Percentiles rank a stretch among this genome's conserved stretches.
Conservation (phyloP, 2,113 vertebrate species). For the Vulpes ferrilata region DNA sequence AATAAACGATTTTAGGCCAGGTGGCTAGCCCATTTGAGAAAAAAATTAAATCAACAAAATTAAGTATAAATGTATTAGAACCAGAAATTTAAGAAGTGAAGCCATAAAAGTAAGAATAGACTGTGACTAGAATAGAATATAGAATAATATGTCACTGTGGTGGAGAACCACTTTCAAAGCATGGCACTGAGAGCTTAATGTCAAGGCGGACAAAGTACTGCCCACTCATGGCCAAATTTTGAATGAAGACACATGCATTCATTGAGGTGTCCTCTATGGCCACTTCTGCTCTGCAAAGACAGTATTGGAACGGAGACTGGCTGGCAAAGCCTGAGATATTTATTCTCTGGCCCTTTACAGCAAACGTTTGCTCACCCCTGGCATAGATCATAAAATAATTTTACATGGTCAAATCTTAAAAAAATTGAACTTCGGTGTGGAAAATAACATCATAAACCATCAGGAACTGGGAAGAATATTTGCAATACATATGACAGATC, state of each 20-base stretch:
- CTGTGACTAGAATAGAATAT: neutral
- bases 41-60: slow-evolving; percentile 28
- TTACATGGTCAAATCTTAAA: slow-evolving; percentile 25
- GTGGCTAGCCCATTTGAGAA: slow-evolving; percentile 15
- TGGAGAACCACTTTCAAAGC: slow-evolving; percentile 10
- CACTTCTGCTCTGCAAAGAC: slow-evolving; percentile 7
- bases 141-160: slow-evolving; percentile 7
- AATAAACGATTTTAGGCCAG: slow-evolving; percentile 49
- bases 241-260: neutral
- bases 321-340: slow-evolving; percentile 20
- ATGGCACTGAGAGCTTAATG: neutral
- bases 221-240: neutral
- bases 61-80: slow-evolving; percentile 46
- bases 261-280: neutral
- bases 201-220: neutral
- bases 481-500: neutral
- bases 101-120: neutral
- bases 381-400: slow-evolving; percentile 23
- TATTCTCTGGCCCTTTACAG: slow-evolving; percentile 17
- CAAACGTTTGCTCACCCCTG: slow-evolving; percentile 10
- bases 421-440: neutral
- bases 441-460: slow-evolving; percentile 34
- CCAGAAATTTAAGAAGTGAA: slow-evolving; percentile 32
- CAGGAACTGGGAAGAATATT: slow-evolving; percentile 37
- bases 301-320: neutral